phyloP scores from a whole-genome alignment of 30 jellyfish, hydroid and myxozoan genomes.

The Hydractinia symbiolongicarpus region DNA sequence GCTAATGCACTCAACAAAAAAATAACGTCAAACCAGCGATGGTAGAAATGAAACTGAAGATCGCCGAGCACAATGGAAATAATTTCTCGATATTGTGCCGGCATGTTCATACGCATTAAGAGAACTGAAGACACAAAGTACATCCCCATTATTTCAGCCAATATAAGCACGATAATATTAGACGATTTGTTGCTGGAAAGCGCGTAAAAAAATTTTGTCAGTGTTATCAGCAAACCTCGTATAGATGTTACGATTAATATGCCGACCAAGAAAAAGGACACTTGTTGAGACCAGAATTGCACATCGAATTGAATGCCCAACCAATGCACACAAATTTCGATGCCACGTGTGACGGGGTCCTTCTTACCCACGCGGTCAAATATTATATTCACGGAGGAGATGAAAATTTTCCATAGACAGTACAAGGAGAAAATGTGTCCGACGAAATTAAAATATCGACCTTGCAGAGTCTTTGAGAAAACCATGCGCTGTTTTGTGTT shows the following conservation, averaged over 20 bases:
- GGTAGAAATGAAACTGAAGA: slow-evolving; percentile 86
- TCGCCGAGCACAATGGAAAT: slow-evolving; percentile 94
- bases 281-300: slow-evolving; percentile 95
- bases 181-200: slow-evolving; percentile 91
- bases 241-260: slow-evolving; percentile 86
- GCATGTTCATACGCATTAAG: slow-evolving; percentile 96
- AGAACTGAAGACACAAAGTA: slow-evolving; percentile 84
- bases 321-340: slow-evolving; percentile 72
- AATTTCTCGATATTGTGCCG: slow-evolving; percentile 83
- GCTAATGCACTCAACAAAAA: slow-evolving; percentile 94
- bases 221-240: slow-evolving; percentile 87
- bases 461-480: slow-evolving; percentile 85
- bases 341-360: slow-evolving; percentile 88
- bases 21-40: slow-evolving; percentile 96
- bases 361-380: slow-evolving; percentile 96
- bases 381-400: slow-evolving; percentile 86
- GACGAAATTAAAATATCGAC: slow-evolving; percentile 71
- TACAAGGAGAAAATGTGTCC: slow-evolving; percentile 89
- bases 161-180: slow-evolving; percentile 77
- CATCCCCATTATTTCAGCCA: slow-evolving; percentile 98
- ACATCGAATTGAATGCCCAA: slow-evolving; percentile 84
- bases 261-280: slow-evolving; percentile 82
- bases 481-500: slow-evolving; percentile 76
- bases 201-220: slow-evolving; percentile 86
- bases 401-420: slow-evolving; percentile 93